Evolutionary conservation across 1,140 invertebrate genomes (phyloP), one percentile per base, ranked within the genome.

Genomic region (Drosophila bocki): DNA sequence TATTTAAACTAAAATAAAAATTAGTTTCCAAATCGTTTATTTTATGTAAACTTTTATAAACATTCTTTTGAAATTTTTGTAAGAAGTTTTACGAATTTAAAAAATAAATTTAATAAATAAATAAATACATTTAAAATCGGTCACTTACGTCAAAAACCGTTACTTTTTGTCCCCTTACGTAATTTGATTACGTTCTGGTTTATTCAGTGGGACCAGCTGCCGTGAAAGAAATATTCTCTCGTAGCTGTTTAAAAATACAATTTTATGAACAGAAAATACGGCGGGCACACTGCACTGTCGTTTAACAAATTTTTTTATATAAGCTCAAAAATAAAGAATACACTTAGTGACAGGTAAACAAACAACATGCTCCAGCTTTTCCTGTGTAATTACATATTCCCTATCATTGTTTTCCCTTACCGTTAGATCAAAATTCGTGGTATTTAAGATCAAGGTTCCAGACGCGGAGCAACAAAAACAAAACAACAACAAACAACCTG

Each of bases 401-500:
- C 3, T 2, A 26, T 32, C 22, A 3, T 33, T 39, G 5, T 12
- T 19, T 19, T 7, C 7, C 2, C 3, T 1, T 3, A 8, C 65
- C 19, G 19, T 6, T 15, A 41, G 13, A 9, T 15, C 22, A 0
- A 75, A 76, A 76, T 75, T 75, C 22, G 7, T 39, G 3, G 70
- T 58, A 5, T 33, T 63, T 48, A 1, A 6, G 19, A 37, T 29
- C 64, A 53, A 78, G 17, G 54, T 19, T 45, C 57, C 35, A 78
- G 51, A 13, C 68, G 44, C 41, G 61, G 37, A 70, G 44, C 17
- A 62, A 42, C 39, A 48, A 29, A 33, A 35, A 9, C 56, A 60
- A 42, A 29, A 26, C 50, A 56, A 51, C 53, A 61, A 71, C 50
- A 79, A 72, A 79, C 80, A 80, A 81, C 77, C 80, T 74, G 70